These are phyloP conservation scores for Nephrotoma flavescens DNA, from an alignment of 2,888 invertebrate species.

Conservation along the genomic window DNA sequence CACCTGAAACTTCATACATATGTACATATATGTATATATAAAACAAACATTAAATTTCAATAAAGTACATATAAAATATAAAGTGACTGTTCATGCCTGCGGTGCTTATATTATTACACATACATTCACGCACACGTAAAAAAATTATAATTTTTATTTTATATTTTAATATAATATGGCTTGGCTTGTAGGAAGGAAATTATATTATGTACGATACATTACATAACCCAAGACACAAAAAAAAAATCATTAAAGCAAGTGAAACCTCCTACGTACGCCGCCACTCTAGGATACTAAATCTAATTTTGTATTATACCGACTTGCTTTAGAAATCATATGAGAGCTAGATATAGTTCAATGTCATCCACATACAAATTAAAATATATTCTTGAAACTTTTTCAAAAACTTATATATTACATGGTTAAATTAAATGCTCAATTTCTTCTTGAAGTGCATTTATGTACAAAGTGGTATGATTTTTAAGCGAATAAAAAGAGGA, in stretches of 20 bases:
- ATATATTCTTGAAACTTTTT: neutral
- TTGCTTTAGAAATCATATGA: neutral
- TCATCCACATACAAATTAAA: neutral
- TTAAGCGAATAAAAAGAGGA: neutral
- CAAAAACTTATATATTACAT: neutral
- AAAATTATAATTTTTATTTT: neutral
- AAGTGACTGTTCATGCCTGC: neutral
- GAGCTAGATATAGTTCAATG: neutral
- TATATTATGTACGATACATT: neutral
- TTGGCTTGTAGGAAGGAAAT: neutral
- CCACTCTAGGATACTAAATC: neutral
- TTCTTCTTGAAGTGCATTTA: neutral
- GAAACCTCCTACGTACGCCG: neutral
- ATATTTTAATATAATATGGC: neutral
- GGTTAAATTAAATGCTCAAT: neutral
- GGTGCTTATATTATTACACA: neutral
- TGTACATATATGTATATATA: no score
- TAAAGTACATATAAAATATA: neutral
- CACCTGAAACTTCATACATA: neutral
- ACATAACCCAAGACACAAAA: neutral
- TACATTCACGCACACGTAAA: neutral
- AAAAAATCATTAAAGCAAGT: neutral
- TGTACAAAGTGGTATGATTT: neutral
- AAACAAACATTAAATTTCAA: neutral
- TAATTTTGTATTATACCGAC: neutral